Conservation (phyloP, 2,113 vertebrate genomes). For the Ascaphus truei region DNA sequence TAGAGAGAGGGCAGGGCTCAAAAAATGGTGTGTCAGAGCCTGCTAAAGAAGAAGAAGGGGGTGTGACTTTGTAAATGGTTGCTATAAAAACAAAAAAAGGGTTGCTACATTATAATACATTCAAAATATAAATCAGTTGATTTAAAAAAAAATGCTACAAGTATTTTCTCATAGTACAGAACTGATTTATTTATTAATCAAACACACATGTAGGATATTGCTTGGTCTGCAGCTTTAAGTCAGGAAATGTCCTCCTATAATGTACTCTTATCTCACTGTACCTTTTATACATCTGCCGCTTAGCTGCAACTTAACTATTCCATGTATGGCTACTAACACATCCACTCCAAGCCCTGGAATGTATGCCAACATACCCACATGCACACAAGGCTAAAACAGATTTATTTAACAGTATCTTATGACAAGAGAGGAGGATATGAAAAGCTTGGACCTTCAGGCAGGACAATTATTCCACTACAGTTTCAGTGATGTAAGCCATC, state of each 20-base stretch:
- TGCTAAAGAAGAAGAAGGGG: too few species aligned
- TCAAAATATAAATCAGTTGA: too few species aligned
- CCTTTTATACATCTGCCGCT: constrained; percentile 22
- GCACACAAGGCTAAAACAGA: neutral
- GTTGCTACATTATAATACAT: too few species aligned
- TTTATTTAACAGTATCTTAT: constrained; percentile 24
- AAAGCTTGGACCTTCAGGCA: neutral
- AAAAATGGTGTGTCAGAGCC: too few species aligned
- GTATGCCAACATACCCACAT: constrained; percentile 9
- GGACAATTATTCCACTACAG: constrained; percentile 9
- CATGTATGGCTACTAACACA: neutral
- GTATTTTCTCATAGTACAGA: too few species aligned
- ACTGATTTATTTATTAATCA: too few species aligned
- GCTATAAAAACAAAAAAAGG: too few species aligned
- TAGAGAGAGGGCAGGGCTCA: too few species aligned
- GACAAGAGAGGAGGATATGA: neutral
- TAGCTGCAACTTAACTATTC: neutral
- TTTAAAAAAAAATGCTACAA: too few species aligned
- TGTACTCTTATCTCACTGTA: constrained; percentile 19
- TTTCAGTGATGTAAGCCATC: constrained; percentile 23
- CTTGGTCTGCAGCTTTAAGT: neutral
- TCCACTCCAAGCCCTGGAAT: neutral
- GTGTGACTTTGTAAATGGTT: too few species aligned
- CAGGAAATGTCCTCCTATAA: neutral
- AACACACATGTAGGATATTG: too few species aligned